Base-by-base conservation (phyloP, 2,888 invertebrate species). In the Pegoplata infirma region DNA sequence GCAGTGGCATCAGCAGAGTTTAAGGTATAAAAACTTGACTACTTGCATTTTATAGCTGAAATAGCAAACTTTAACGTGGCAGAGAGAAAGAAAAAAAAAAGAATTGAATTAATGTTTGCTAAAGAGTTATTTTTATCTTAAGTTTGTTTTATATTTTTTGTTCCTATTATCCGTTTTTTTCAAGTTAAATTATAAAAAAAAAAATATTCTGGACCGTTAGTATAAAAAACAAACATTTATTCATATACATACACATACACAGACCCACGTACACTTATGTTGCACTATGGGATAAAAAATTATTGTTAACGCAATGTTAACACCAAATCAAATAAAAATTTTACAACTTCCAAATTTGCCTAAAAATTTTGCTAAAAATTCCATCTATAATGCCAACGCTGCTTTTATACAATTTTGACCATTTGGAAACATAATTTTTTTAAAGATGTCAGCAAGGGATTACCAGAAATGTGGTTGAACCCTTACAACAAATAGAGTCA, bases 41-140 rank as follows among this genome's bases (percentile, higher is more conserved):
- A 36, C n/a, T 36, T 12, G 12, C n/a, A 40, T 5, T 12, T 40
- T 40, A n/a, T n/a, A 12, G 36, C 36, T 40, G 36, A 44, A 53
- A 7, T 2, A 28, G 14, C 3, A 46, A 44, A 47, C 1, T 8
- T 10, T 8, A 40, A 40, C 12, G 14, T 51, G 56, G 58, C 19
- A 58, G 12, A 55, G 25, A 51, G 46, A 19, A 47, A 12, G 53
- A 25, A 58, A 14, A 55, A 36, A 51, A 53, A 19, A 47, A 12
- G 53, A 79, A 79, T 79, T 67, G 55, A 79, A 75, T 79, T 76
- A 72, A 76, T 72, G 76, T 72, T 79, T 75, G 32, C 79, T 75
- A 75, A 79, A 75, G 71, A 66, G 75, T 72, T 72, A 72, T 76
- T 79, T 72, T 76, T 76, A 61, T 68, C 61, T 56, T 32, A 32